Evolutionary conservation across 35 echinoderm and acorn worm species (phyloP).

Genomic region (Anneissia japonica): DNA sequence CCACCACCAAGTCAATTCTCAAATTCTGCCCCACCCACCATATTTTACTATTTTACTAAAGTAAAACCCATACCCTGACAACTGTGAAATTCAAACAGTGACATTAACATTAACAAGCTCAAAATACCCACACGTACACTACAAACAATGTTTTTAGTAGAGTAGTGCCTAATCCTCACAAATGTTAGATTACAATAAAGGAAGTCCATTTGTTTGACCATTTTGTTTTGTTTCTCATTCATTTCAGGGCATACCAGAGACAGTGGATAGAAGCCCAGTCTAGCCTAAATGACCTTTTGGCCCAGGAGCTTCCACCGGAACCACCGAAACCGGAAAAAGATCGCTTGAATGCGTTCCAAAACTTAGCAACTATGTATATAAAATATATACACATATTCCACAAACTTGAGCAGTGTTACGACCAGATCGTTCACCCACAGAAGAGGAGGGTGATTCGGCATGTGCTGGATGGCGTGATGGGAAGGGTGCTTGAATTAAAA

Average conservation of each 20-base stretch:
- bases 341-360: conserved; percentile 88
- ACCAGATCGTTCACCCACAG: conserved; percentile 96
- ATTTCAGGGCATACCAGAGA: conserved; percentile 78
- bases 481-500: conserved; percentile 88
- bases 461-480: conserved; percentile 93
- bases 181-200: neutral
- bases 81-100: too few species aligned
- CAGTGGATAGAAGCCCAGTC: conserved; percentile 92
- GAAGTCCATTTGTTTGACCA: too few species aligned
- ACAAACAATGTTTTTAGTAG: too few species aligned
- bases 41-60: too few species aligned
- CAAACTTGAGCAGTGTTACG: conserved; percentile 90
- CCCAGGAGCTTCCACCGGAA: conserved; percentile 75
- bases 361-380: conserved; percentile 90
- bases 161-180: too few species aligned
- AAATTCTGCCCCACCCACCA: too few species aligned
- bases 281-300: conserved; percentile 72
- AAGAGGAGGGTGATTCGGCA: conserved; percentile 81
- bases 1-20: too few species aligned
- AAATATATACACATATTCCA: conserved; percentile 97
- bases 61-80: too few species aligned
- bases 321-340: conserved; percentile 93
- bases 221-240: neutral
- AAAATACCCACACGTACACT: too few species aligned
- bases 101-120: too few species aligned